Percentiles rank a stretch among this genome's conserved stretches.
phyloP scores from a whole-genome alignment of 2,113 vertebrate species.

The Aythya baeri region DNA sequence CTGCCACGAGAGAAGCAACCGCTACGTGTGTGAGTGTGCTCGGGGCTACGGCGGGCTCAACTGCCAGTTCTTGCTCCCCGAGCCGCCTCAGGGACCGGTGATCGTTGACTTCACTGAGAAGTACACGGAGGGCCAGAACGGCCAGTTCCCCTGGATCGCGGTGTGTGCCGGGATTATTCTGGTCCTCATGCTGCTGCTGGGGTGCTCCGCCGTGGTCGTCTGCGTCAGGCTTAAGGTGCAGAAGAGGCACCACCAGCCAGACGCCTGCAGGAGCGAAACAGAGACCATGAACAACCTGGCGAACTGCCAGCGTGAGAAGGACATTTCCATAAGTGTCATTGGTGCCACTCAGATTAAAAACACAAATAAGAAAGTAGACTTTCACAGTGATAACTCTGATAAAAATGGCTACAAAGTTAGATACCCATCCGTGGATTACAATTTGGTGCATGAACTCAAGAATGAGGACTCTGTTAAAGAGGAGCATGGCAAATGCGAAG shows the following conservation, averaged over 20 bases:
- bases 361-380: slow-evolving; percentile 97
- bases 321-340: slow-evolving; percentile 86
- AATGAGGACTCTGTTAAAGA: slow-evolving; percentile 84
- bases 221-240: slow-evolving; percentile 89
- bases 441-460: slow-evolving; percentile 92
- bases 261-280: slow-evolving; percentile 83
- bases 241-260: slow-evolving; percentile 81
- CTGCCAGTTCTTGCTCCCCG: slow-evolving; percentile 94
- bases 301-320: slow-evolving; percentile 92
- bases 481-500: slow-evolving; percentile 80
- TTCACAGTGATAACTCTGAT: slow-evolving; percentile 85
- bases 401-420: slow-evolving; percentile 90
- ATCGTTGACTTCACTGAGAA: slow-evolving; percentile 82
- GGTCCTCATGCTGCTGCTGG: slow-evolving; percentile 90
- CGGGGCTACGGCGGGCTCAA: slow-evolving; percentile 92
- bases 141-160: slow-evolving; percentile 91
- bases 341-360: slow-evolving; percentile 93
- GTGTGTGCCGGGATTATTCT: slow-evolving; percentile 91
- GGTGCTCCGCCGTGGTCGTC: slow-evolving; percentile 87
- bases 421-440: slow-evolving; percentile 92
- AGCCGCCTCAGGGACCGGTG: slow-evolving; percentile 77
- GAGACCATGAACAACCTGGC: slow-evolving; percentile 99
- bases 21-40: slow-evolving; percentile 92
- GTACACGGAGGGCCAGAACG: slow-evolving; percentile 78
- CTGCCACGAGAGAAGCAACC: slow-evolving; percentile 90